Evolutionary conservation across 2,888 invertebrate species (phyloP).

Genomic region (Sarcophaga caerulescens): DNA sequence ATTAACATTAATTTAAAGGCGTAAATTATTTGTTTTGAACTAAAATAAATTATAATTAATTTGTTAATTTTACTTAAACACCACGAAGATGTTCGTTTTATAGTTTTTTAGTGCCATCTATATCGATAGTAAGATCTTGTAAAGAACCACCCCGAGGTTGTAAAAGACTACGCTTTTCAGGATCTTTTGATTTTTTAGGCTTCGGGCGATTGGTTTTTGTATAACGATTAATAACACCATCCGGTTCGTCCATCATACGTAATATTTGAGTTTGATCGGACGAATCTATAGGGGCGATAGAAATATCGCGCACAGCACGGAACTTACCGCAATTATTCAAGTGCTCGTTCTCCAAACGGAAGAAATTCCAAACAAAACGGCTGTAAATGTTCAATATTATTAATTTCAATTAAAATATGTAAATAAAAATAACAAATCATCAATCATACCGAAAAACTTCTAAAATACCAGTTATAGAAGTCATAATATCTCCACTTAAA

Average conservation of each 20-base stretch:
- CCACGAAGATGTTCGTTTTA: slow-evolving; percentile 59
- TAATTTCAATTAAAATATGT: neutral
- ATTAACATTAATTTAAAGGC: slow-evolving; percentile 30
- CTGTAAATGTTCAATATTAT: slow-evolving; percentile 80
- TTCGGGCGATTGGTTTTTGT: slow-evolving; percentile 84
- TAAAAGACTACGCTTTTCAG: slow-evolving; percentile 83
- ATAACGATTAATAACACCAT: slow-evolving; percentile 90
- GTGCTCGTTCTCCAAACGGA: slow-evolving; percentile 99
- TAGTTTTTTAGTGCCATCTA: slow-evolving; percentile 78
- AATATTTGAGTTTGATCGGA: slow-evolving; percentile 94
- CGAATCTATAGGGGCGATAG: slow-evolving; percentile 95
- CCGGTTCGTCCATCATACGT: slow-evolving; percentile 97
- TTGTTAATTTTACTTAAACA: neutral
- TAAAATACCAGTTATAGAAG: slow-evolving; percentile 90
- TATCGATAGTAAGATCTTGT: slow-evolving; percentile 78
- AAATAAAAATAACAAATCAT: neutral
- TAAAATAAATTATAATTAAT: slow-evolving; percentile 37
- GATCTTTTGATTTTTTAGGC: slow-evolving; percentile 84
- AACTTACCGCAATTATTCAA: slow-evolving; percentile 99
- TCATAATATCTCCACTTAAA: slow-evolving; percentile 90
- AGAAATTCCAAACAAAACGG: slow-evolving; percentile 99
- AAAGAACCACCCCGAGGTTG: slow-evolving; percentile 80
- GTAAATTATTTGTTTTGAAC: neutral
- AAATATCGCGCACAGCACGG: slow-evolving; percentile 98
- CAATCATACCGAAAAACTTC: slow-evolving; percentile 91